Conservation (phyloP, 2,888 invertebrate species). For the Tipula lateralis region DNA sequence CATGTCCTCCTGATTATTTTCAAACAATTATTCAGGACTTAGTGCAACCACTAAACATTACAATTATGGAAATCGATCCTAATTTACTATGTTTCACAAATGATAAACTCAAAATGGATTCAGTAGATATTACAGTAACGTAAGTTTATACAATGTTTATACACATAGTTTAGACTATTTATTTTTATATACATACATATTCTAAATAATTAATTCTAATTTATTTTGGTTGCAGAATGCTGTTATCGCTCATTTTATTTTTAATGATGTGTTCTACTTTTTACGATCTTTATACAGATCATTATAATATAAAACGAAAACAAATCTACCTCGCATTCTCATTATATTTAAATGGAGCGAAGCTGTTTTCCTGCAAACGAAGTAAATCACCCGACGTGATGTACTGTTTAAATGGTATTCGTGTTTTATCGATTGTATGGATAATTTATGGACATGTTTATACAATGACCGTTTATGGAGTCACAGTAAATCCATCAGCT, state of each 20-base stretch:
- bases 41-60: background rate
- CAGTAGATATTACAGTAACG: conserved; percentile 4
- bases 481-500: conserved; percentile 37
- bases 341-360: conserved; percentile 39
- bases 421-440: conserved; percentile 43
- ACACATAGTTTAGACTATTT: too few relatives aligned
- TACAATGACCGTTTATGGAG: conserved; percentile 29
- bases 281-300: background rate
- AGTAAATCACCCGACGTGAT: conserved; percentile 36
- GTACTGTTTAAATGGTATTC: conserved; percentile 41
- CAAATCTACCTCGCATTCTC: conserved; percentile 37
- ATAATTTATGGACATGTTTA: conserved; percentile 40
- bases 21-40: background rate
- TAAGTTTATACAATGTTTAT: background rate
- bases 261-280: background rate
- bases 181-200: too few relatives aligned
- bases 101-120: background rate
- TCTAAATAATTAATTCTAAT: background rate
- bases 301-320: background rate
- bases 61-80: background rate
- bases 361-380: conserved; percentile 36
- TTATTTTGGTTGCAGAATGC: background rate
- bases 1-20: background rate
- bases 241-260: background rate
- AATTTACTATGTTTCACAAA: background rate